Evolutionary conservation across 2,113 vertebrate genomes (phyloP), one percentile per base, ranked within the genome.

Genomic region (Clupea harengus): DNA sequence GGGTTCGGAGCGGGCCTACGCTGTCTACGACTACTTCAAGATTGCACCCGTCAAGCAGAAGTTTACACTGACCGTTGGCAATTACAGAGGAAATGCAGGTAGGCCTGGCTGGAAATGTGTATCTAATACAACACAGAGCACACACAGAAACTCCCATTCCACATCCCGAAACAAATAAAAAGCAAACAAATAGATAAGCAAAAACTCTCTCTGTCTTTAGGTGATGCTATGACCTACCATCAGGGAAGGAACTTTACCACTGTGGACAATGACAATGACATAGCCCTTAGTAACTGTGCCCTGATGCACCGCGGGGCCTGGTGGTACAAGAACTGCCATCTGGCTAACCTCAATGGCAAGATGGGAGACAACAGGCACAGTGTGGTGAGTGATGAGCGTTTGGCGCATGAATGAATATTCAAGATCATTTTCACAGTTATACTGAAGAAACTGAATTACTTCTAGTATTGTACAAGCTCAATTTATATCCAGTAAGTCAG

Each of bases 241-340:
- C 96, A 95, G 3, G 97, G 95, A 75, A 95, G 95, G 88, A 95
- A 95, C 83, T 98, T 98, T 91, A 96, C 96, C 1, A 96, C 95
- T 0, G 85, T 96, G 32, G 97, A 97, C 91, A 93, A 92, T 57
- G 97, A 98, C 92, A 97, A 95, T 17, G 97, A 98, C 64, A 95
- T 97, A 11, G 95, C 98, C 0, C 94, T 98, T 22, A 95, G 96
- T 84, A 98, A 95, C 93, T 97, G 97, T 81, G 97, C 96, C 25
- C 89, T 97, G 81, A 95, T 93, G 0, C 97, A 98, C 85, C 95
- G 95, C 0, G 95, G 97, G 0, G 94, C 95, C 0, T 97, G 96
- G 97, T 97, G 97, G 96, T 97, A 96, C 91, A 97, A 96, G 90
- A 97, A 97, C 93, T 98, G 97, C 91, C 96, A 98, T 86, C 89